Conservation (phyloP, 1,140 invertebrate genomes). For the Drosophila obscura region DNA sequence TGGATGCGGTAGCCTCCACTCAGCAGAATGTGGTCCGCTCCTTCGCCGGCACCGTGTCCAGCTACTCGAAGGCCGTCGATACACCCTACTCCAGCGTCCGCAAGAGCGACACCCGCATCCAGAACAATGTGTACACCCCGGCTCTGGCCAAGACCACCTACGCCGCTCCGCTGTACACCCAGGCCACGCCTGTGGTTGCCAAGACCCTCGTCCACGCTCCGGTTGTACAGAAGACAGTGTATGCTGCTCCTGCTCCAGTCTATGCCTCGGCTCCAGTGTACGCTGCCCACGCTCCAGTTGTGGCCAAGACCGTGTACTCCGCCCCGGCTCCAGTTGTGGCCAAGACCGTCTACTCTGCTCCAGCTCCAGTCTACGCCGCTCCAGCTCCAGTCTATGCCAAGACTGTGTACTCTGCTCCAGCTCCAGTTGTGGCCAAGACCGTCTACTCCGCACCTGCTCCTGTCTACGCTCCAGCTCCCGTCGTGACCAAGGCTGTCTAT, state of each 20-base stretch:
- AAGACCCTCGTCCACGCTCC: conserved; percentile 57
- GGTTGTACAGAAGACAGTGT: conserved; percentile 41
- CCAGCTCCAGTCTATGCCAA: conserved; percentile 65
- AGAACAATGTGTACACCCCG: conserved; percentile 83
- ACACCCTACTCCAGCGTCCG: conserved; percentile 87
- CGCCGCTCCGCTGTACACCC: conserved; percentile 67
- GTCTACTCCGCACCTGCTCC: conserved; percentile 62
- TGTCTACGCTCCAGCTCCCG: conserved; percentile 23
- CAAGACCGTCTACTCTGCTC: conserved; percentile 86
- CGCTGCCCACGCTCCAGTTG: conserved; percentile 22
- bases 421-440: conserved; percentile 46
- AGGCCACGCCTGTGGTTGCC: conserved; percentile 55
- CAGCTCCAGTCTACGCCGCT: conserved; percentile 79
- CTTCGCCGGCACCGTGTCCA: conserved; percentile 86
- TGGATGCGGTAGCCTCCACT: conserved; percentile 85
- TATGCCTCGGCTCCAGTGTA: conserved; percentile 42
- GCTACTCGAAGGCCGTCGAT: conserved; percentile 87
- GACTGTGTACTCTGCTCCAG: conserved; percentile 57
- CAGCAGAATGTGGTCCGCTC: conserved; percentile 86
- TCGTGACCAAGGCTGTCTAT: too few species aligned
- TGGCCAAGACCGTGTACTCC: conserved; percentile 81
- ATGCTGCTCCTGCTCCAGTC: conserved; percentile 41
- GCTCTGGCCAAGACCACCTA: conserved; percentile 67
- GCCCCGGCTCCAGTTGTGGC: conserved; percentile 84
- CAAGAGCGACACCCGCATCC: conserved; percentile 86